A percentile compares a stretch with the other conserved stretches of the same genome.
Evolutionary conservation across 2,113 vertebrate genomes (phyloP).

Genomic region (Coracopsis vasa): DNA sequence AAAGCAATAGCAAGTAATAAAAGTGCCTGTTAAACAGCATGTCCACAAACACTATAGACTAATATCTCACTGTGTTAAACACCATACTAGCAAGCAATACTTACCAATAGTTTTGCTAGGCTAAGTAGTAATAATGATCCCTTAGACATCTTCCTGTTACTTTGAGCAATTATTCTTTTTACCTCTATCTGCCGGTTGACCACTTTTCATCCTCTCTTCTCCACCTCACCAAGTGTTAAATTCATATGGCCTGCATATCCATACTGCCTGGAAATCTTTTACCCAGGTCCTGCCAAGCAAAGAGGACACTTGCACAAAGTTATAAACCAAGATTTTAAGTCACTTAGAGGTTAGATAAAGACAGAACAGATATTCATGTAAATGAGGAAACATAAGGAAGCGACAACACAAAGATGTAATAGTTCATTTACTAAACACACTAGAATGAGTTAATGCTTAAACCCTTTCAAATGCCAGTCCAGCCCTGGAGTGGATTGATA

Average conservation of each 20-base stretch:
- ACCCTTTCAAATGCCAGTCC: background rate
- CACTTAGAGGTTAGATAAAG: background rate
- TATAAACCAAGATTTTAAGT: background rate
- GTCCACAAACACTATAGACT: background rate
- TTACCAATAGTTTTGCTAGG: background rate
- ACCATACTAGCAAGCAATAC: background rate
- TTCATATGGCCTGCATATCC: background rate
- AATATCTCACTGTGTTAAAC: background rate
- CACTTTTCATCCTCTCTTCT: background rate
- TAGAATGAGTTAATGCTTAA: background rate
- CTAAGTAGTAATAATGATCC: background rate
- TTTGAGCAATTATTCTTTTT: background rate
- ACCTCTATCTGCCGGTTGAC: background rate
- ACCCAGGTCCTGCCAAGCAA: background rate
- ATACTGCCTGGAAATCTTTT: background rate
- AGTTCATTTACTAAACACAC: background rate
- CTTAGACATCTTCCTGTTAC: background rate
- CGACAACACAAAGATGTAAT: background rate
- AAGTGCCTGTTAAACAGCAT: background rate
- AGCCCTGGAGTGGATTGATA: background rate
- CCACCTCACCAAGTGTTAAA: background rate
- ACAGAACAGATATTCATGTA: background rate
- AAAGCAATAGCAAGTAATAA: background rate
- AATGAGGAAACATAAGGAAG: background rate
- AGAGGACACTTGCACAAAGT: background rate